Base-by-base conservation (phyloP, 1,140 invertebrate genomes). In the Pinna nobilis region DNA sequence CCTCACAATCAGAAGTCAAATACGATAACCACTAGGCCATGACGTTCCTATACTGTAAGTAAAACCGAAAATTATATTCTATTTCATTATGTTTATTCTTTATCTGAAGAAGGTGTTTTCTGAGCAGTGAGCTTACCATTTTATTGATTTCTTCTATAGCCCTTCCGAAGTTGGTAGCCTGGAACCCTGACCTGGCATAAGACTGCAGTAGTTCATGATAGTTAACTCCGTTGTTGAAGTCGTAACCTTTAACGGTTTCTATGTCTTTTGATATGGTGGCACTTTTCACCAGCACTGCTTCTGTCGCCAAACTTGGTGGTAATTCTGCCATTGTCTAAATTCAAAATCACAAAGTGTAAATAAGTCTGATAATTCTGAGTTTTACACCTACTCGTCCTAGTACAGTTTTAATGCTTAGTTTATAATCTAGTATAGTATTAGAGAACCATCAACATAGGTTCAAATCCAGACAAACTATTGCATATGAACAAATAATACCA, bases 101-200 rank as follows among this genome's bases (percentile, higher is more conserved):
- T 7, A 55, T 15, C 9, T 9, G 9, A 30, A 32, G 55, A 39
- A 60, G n/a, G 25, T 3, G 2, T 35, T 60, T 60, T 59, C 9
- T 20, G 11, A 15, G 13, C 18, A 32, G 18, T 30, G 18, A 37
- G 7, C 77, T 49, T 77, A 98, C 92, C 97, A 99, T 99, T 92
- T 93, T 94, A 78, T 96, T 94, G 55, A 99, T 94, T 92, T 98
- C 96, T 63, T 95, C 91, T 1, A 98, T 93, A 13, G 96, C 96
- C 83, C 94, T 90, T 0, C 95, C 97, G 89, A 99, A 96, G 91
- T 94, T 97, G 0, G 97, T 98, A 1, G 98, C 97, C 92, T 99
- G 98, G 88, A 99, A 99, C 51, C 98, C 98, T 49, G 94, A 95
- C 63, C 91, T 91, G 53, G 91, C 86, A 86, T 95, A 99, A 25